Percentiles rank a stretch among this genome's conserved stretches.
phyloP scores from a whole-genome alignment of 1,140 invertebrate genomes.

The Lordiphosa clarofinis region DNA sequence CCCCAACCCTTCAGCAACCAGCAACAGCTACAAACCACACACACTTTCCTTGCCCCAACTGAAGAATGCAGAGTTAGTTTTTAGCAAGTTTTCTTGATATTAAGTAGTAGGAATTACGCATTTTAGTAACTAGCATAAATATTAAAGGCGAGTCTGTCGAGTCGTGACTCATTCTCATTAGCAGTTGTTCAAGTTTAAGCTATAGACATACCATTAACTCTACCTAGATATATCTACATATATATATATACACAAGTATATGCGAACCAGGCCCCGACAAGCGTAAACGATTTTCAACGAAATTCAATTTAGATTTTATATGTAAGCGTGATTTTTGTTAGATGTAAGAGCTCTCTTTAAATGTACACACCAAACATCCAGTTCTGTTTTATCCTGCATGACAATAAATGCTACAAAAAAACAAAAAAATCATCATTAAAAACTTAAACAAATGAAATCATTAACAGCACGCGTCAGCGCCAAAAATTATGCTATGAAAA shows the following conservation, averaged over 20 bases:
- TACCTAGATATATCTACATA: conserved; percentile 30
- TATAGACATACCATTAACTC: conserved; percentile 63
- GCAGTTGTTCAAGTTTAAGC: conserved; percentile 76
- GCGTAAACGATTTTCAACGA: conserved; percentile 45
- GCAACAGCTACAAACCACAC: no score
- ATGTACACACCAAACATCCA: conserved; percentile 20
- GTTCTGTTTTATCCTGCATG: conserved; percentile 66
- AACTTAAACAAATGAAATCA: conserved; percentile 18
- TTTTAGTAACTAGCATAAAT: conserved; percentile 75
- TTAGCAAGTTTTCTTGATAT: conserved; percentile 62
- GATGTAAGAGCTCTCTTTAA: conserved; percentile 40
- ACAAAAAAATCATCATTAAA: conserved; percentile 5
- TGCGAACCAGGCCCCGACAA: conserved; percentile 36
- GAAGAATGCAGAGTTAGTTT: conserved; percentile 37
- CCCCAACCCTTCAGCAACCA: no score
- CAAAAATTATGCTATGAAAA: conserved; percentile 68
- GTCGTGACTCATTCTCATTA: conserved; percentile 74
- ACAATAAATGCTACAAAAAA: conserved; percentile 66
- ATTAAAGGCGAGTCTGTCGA: conserved; percentile 66
- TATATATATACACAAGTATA: conserved; percentile 28
- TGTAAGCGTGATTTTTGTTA: conserved; percentile 66
- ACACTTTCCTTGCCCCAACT: no score
- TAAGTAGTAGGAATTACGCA: conserved; percentile 77
- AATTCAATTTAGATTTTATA: conserved; percentile 37
- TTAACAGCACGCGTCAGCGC: conserved; percentile 42